Evolutionary conservation across 2,888 invertebrate genomes (phyloP).

Genomic region (Limnephilus rhombicus): DNA sequence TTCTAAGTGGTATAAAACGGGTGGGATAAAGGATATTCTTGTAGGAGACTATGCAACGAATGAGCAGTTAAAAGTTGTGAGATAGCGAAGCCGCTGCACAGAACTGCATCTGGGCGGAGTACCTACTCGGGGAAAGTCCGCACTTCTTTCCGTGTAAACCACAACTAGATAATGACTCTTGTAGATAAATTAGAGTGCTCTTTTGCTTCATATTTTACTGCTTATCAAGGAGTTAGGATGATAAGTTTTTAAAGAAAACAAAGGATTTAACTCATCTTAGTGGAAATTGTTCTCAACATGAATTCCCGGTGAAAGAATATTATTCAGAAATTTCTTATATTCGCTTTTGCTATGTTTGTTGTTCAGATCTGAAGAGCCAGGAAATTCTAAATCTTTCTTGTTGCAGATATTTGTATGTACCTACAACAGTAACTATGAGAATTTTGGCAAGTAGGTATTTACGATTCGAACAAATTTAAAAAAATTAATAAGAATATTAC

Average conservation of each 20-base stretch:
- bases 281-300: background rate
- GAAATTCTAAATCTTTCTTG: too few relatives aligned
- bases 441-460: too few relatives aligned
- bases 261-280: background rate
- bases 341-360: too few relatives aligned
- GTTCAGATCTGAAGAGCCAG: too few relatives aligned
- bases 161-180: slow-evolving; percentile 1
- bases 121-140: background rate
- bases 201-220: background rate
- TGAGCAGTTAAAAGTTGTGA: background rate
- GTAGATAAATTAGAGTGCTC: background rate
- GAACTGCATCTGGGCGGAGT: background rate
- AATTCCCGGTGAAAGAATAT: background rate
- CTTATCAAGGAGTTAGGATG: background rate
- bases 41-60: background rate
- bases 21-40: background rate
- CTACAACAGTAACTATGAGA: too few relatives aligned
- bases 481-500: too few relatives aligned
- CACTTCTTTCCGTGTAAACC: background rate
- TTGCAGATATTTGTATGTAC: too few relatives aligned
- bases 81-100: background rate
- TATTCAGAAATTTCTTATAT: background rate
- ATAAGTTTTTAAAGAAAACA: background rate
- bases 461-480: too few relatives aligned
- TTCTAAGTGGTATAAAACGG: background rate